phyloP scores from a whole-genome alignment of 2,888 invertebrate genomes.

The Elgonia sp. region DNA sequence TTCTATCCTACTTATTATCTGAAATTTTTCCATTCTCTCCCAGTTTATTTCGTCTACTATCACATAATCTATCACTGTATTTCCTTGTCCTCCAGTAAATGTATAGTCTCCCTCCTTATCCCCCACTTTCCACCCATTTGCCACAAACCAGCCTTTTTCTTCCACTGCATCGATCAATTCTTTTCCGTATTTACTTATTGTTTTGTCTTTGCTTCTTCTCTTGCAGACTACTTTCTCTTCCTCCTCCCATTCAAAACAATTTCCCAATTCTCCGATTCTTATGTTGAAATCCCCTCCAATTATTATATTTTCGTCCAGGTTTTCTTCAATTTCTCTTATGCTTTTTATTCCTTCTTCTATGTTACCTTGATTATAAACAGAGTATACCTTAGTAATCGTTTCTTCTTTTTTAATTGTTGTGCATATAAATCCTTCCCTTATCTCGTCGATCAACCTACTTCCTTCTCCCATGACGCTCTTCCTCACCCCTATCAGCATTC shows the following conservation, averaged over 20 bases:
- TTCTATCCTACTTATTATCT: background rate
- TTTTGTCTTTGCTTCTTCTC: conserved; percentile 6
- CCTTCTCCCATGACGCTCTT: no score
- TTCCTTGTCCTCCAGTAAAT: conserved; percentile 7
- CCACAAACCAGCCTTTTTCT: background rate
- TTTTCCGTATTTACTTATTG: background rate
- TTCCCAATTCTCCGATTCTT: background rate
- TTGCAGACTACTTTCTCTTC: background rate
- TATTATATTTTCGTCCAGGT: background rate
- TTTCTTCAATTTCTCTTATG: background rate
- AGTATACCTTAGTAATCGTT: background rate
- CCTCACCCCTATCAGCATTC: no score
- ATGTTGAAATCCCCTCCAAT: background rate
- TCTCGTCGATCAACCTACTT: no score
- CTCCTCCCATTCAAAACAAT: background rate
- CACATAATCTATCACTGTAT: conserved; percentile 4
- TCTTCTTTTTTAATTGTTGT: no score
- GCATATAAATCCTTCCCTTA: no score
- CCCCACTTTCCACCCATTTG: conserved; percentile 1
- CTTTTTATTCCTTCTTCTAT: background rate
- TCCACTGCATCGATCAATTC: background rate
- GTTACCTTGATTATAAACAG: background rate
- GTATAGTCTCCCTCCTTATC: conserved; percentile 10
- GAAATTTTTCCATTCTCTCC: no score
- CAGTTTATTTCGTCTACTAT: background rate